These are phyloP conservation scores for Acipenser transmontanus DNA, from an alignment of 2,797 vertebrate species.

Conservation along the genomic window DNA sequence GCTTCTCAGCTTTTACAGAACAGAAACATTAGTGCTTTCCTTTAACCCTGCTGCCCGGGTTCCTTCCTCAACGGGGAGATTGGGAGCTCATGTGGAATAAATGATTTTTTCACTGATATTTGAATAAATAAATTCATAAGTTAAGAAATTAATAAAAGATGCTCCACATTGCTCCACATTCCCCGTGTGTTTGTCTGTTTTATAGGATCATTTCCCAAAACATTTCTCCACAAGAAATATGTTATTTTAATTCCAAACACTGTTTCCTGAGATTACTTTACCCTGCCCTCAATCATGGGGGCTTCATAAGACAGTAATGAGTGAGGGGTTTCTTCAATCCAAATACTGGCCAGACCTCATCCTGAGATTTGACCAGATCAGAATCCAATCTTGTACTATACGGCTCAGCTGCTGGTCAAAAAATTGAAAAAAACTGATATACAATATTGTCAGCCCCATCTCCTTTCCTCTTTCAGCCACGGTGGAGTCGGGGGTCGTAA, in stretches of 20 bases:
- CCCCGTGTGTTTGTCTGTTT: constrained; percentile 24
- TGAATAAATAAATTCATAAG: background rate
- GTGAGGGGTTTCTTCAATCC: background rate
- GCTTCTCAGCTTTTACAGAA: constrained; percentile 17
- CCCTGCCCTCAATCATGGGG: no score
- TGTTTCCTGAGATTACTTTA: no score
- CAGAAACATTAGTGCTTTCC: constrained; percentile 18
- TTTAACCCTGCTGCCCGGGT: background rate
- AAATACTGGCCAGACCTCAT: background rate
- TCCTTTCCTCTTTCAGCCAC: constrained; percentile 15
- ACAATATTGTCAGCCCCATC: background rate
- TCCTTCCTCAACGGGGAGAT: constrained; percentile 19
- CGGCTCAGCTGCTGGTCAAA: background rate
- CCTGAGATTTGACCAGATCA: constrained; percentile 1
- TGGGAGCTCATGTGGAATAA: background rate
- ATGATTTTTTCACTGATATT: no score
- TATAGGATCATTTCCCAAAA: constrained; percentile 25
- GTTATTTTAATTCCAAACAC: no score
- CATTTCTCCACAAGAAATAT: no score
- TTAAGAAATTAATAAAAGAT: constrained; percentile 20
- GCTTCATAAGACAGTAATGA: no score
- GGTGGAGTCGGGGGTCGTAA: constrained; percentile 32
- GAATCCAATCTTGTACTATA: background rate
- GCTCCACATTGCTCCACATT: constrained; percentile 9
- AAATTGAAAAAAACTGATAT: constrained; percentile 25